Percentiles rank a stretch among this genome's conserved stretches.
phyloP scores from a whole-genome alignment of 2,888 invertebrate species.

The Nowickia ferox region DNA sequence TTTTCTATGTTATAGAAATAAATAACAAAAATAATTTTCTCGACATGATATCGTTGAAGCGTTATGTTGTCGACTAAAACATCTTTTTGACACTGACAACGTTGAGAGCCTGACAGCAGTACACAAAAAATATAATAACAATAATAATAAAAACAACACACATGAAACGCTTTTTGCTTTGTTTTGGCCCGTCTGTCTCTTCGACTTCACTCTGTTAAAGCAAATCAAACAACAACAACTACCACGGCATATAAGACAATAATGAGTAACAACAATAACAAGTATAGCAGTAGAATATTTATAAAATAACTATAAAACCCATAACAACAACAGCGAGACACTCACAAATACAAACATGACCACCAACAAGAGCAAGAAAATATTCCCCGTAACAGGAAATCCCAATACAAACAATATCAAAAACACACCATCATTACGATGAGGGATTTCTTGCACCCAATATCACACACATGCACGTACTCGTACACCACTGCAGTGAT shows the following conservation, averaged over 20 bases:
- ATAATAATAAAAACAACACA: conserved; percentile 59
- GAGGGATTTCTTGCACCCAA: conserved; percentile 51
- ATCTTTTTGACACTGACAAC: conserved; percentile 83
- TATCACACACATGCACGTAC: conserved; percentile 1
- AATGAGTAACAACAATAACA: conserved; percentile 46
- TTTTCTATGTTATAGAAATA: conserved; percentile 51
- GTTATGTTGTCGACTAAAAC: conserved; percentile 83
- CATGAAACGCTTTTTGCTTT: conserved; percentile 51
- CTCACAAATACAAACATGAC: conserved; percentile 17
- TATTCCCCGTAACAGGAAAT: conserved; percentile 39
- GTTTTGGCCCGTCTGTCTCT: conserved; percentile 43
- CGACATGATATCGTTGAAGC: conserved; percentile 82
- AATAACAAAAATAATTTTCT: conserved; percentile 72
- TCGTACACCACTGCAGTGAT: background rate
- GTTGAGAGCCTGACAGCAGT: conserved; percentile 80
- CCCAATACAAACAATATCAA: conserved; percentile 24
- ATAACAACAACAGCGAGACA: conserved; percentile 34
- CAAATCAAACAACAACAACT: conserved; percentile 44
- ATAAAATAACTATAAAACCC: conserved; percentile 64
- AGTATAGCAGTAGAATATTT: conserved; percentile 56
- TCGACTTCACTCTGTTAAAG: conserved; percentile 44
- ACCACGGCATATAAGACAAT: conserved; percentile 37
- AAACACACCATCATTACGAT: conserved; percentile 22
- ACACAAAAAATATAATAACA: conserved; percentile 51
- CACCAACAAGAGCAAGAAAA: conserved; percentile 35